phyloP scores from a whole-genome alignment of 1,140 invertebrate genomes.

The Nephila pilipes region DNA sequence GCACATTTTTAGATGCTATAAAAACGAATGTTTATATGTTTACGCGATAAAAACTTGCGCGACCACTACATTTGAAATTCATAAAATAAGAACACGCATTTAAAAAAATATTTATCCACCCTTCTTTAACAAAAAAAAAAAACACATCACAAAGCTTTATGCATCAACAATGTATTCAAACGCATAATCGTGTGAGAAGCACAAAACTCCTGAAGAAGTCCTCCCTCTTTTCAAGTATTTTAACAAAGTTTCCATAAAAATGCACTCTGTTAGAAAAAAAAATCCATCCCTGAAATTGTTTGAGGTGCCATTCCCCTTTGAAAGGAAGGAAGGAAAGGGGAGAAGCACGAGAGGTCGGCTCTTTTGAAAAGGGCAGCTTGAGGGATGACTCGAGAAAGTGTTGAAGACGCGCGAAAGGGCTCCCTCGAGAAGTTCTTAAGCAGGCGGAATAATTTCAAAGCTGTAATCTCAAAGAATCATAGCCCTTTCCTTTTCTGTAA shows the following conservation, averaged over 20 bases:
- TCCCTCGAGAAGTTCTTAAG: constrained; percentile 54
- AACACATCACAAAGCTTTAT: background rate
- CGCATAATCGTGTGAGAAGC: background rate
- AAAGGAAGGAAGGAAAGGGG: background rate
- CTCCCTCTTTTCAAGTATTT: constrained; percentile 17
- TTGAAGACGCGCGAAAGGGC: constrained; percentile 12
- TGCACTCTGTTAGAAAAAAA: background rate
- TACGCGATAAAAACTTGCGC: too few relatives aligned
- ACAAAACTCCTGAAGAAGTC: background rate
- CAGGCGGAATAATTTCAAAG: constrained; percentile 67
- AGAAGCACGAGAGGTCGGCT: background rate
- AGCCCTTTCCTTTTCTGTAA: background rate
- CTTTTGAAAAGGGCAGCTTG: constrained; percentile 13
- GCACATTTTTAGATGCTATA: too few relatives aligned
- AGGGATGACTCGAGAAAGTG: constrained; percentile 2
- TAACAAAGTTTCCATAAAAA: constrained; percentile 55
- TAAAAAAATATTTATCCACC: background rate
- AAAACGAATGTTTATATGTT: too few relatives aligned
- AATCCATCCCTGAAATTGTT: background rate
- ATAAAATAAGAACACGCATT: too few relatives aligned
- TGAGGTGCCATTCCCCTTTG: background rate
- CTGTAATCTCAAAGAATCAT: constrained; percentile 1
- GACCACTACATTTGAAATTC: too few relatives aligned
- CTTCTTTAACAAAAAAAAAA: constrained; percentile 16
- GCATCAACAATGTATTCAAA: background rate